Evolutionary conservation across 1,140 invertebrate genomes (phyloP), one percentile per base, ranked within the genome.

Genomic region (Heterodera schachtii): DNA sequence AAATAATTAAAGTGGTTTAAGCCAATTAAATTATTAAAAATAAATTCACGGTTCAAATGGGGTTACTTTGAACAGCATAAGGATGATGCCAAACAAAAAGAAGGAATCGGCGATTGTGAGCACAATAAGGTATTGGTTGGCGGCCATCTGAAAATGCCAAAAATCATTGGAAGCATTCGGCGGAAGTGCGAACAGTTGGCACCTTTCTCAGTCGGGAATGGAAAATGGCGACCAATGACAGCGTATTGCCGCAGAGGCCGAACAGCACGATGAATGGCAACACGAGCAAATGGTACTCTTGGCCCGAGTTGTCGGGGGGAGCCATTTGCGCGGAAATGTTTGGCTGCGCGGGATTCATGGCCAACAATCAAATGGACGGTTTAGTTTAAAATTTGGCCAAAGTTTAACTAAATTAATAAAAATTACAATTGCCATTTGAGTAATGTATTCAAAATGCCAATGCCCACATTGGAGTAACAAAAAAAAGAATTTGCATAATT

Each of bases 61-160:
- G 11, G 19, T 82, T 78, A 81, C 80, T 77, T 88, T 88, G 67
- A 88, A 85, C 19, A 88, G 75, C 71, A 90, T 82, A 57, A 89
- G 64, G 13, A 85, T 80, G 11, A 89, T 67, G 74, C 83, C 89
- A 57, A 88, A 67, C 19, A 89, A 80, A 74, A 89, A 89, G n/a
- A 88, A 80, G 60, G 79, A 83, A 71, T 89, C 89, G 13, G 88
- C 84, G 11, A 84, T 71, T 9, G 88, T 89, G 41, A 89, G 74
- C 66, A 89, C 88, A 47, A 89, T 87, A 16, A 89, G 78, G 77
- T 89, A 89, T 49, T 89, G 86, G 81, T 89, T 90, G 73, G 88
- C 88, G 8, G 88, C 78, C 31, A 86, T 87, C 86, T 89, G 78
- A 81, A 82, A 69, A 19, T 84, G 21, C 8, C 47, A 80, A 64